These are phyloP conservation scores for Oriolus oriolus DNA, from an alignment of 2,113 vertebrate species.

Conservation along the genomic window DNA sequence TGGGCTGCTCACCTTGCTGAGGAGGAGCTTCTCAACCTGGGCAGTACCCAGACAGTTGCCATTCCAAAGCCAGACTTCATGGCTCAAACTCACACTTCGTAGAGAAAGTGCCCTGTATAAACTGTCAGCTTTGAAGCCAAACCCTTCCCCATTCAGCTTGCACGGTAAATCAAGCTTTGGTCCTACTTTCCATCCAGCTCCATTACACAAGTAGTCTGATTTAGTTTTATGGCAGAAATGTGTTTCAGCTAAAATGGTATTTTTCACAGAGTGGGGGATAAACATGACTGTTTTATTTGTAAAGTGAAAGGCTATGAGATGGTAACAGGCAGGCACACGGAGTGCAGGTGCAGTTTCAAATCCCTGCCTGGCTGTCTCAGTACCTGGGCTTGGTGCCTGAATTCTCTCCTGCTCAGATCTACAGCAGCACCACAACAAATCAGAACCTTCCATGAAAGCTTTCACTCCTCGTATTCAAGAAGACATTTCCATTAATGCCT, in stretches of 20 bases:
- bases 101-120: not conserved
- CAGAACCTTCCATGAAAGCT: not conserved
- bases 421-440: not conserved
- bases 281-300: not conserved
- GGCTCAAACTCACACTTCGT: not conserved
- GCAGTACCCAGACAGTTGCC: not conserved
- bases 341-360: not conserved
- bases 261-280: not conserved
- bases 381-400: not conserved
- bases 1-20: not conserved
- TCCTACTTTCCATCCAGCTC: not conserved
- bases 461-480: not conserved
- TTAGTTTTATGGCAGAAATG: not conserved
- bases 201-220: not conserved
- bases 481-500: not conserved
- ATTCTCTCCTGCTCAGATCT: not conserved
- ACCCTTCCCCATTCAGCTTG: not conserved
- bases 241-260: not conserved
- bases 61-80: not conserved
- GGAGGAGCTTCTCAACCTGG: not conserved
- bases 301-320: not conserved
- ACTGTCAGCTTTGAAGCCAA: slow-evolving; percentile 4
- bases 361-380: not conserved
- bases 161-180: not conserved
- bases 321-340: not conserved